phyloP scores from a whole-genome alignment of 2,888 invertebrate genomes.

The Thelaira solivaga region DNA sequence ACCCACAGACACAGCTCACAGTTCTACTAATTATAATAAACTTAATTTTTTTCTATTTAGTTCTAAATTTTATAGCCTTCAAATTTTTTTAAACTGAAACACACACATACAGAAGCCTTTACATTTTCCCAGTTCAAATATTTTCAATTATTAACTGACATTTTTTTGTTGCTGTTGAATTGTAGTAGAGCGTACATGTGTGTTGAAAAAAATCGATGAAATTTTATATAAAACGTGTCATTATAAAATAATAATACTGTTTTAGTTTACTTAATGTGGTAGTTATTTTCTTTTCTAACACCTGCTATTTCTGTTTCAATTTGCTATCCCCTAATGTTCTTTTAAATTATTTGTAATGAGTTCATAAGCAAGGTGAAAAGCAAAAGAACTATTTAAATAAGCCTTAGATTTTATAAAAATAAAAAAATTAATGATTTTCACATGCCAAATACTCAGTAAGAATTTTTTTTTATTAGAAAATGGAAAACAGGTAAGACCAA shows the following conservation, averaged over 20 bases:
- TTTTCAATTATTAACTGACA: neutral
- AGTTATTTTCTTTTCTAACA: conserved; percentile 16
- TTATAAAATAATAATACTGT: conserved; percentile 1
- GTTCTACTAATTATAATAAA: too few species aligned
- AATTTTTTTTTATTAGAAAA: too few species aligned
- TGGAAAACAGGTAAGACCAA: too few species aligned
- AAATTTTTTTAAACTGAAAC: too few species aligned
- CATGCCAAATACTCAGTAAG: too few species aligned
- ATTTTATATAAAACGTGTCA: conserved; percentile 38
- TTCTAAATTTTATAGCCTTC: too few species aligned
- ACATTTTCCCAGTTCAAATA: neutral
- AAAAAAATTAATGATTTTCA: too few species aligned
- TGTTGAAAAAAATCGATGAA: conserved; percentile 31
- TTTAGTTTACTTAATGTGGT: neutral
- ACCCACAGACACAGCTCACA: too few species aligned
- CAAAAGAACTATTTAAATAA: neutral
- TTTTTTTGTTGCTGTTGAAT: neutral
- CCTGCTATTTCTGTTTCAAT: conserved; percentile 13
- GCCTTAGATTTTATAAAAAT: neutral
- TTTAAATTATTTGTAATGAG: conserved; percentile 14
- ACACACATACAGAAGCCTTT: neutral
- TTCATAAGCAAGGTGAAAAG: neutral
- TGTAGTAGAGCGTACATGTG: neutral
- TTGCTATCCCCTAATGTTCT: conserved; percentile 23
- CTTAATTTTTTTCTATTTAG: too few species aligned